Percentiles rank a stretch among this genome's conserved stretches.
phyloP scores from a whole-genome alignment of 2,797 vertebrate species.

The Synanceia verrucosa region DNA sequence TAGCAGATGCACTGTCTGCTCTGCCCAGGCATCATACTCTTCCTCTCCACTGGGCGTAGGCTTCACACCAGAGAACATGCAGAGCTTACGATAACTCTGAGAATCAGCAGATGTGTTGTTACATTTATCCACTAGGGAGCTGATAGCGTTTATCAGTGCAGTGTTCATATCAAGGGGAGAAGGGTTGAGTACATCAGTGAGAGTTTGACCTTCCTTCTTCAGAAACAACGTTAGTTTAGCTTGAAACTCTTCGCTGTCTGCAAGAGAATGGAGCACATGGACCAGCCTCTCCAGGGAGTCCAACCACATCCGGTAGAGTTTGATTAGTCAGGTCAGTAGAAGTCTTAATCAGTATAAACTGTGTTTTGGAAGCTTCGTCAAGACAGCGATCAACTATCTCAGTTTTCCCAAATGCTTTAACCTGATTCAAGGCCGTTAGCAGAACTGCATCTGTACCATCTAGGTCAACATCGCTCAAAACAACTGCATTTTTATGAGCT shows the following conservation, averaged over 20 bases:
- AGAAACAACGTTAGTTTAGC: background rate
- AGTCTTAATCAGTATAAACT: background rate
- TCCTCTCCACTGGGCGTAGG: conserved; percentile 28
- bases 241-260: background rate
- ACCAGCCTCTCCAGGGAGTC: background rate
- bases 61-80: conserved; percentile 32
- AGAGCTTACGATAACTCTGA: conserved; percentile 21
- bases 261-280: background rate
- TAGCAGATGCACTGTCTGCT: background rate
- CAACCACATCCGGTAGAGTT: too few relatives aligned
- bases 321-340: too few relatives aligned
- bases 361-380: too few relatives aligned
- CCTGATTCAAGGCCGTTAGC: too few relatives aligned
- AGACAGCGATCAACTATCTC: too few relatives aligned
- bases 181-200: background rate
- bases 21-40: conserved; percentile 34
- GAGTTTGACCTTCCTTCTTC: background rate
- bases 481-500: too few relatives aligned
- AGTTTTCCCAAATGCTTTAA: too few relatives aligned
- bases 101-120: too few relatives aligned
- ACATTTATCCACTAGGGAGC: conserved; percentile 23
- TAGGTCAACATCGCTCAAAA: too few relatives aligned
- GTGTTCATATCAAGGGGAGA: background rate
- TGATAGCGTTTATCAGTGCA: background rate
- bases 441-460: too few relatives aligned